Conservation (phyloP, 2,113 vertebrate species). For the Hippocampus zosterae region DNA sequence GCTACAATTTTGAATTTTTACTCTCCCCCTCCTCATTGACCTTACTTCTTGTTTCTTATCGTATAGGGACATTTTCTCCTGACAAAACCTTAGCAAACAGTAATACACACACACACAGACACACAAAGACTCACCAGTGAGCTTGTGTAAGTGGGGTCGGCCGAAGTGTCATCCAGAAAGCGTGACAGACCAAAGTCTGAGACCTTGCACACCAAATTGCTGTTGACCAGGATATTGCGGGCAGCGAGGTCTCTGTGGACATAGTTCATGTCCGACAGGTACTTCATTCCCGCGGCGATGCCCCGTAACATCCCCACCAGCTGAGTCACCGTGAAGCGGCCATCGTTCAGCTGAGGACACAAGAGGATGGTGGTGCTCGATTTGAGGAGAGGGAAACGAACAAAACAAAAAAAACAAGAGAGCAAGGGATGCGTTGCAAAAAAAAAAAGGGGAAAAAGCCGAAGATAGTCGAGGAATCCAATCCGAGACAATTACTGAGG, state of each 20-base stretch:
- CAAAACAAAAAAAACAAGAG: neutral
- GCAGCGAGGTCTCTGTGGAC: slow-evolving; percentile 94
- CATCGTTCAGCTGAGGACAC: slow-evolving; percentile 85
- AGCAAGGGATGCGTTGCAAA: neutral
- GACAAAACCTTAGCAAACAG: neutral
- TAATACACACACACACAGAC: no score
- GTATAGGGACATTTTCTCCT: neutral
- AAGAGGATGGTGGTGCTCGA: neutral
- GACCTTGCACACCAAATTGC: slow-evolving; percentile 97
- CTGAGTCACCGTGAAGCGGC: slow-evolving; percentile 95
- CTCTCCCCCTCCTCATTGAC: no score
- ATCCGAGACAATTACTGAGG: slow-evolving; percentile 30
- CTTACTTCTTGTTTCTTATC: no score
- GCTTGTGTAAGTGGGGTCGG: slow-evolving; percentile 94
- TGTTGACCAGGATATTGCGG: slow-evolving; percentile 95
- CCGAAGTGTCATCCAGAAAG: slow-evolving; percentile 89
- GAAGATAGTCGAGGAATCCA: slow-evolving; percentile 6
- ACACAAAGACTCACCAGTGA: slow-evolving; percentile 78
- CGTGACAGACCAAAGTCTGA: slow-evolving; percentile 94
- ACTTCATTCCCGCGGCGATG: slow-evolving; percentile 94
- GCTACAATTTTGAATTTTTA: no score
- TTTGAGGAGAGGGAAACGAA: neutral
- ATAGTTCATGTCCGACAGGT: slow-evolving; percentile 96
- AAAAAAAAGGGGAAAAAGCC: neutral
- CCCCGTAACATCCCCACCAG: slow-evolving; percentile 94